phyloP scores from a whole-genome alignment of 2,797 vertebrate species.

The Gallirallus australis region DNA sequence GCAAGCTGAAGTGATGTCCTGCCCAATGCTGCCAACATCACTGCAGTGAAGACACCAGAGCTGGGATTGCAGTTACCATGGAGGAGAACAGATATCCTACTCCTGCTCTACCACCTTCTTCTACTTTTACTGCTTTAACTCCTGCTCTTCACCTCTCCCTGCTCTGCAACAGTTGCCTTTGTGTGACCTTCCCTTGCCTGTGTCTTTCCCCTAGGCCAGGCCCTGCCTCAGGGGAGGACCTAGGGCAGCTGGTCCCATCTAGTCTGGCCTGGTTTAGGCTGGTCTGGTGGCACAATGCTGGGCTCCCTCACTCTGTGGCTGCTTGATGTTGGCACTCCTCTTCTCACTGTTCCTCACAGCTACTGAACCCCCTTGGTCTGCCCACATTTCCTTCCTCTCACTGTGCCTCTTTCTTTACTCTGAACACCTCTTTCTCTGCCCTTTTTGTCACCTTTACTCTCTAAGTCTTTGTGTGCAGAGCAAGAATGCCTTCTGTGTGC shows the following conservation, averaged over 20 bases:
- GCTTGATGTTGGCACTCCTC: neutral
- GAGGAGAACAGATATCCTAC: slow-evolving; percentile 67
- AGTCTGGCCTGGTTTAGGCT: rapidly evolving
- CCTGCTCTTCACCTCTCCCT: neutral
- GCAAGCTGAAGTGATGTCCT: neutral
- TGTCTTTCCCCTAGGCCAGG: neutral
- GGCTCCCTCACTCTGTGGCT: rapidly evolving
- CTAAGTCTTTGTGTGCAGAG: rapidly evolving
- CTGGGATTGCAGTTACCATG: neutral
- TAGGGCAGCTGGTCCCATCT: rapidly evolving
- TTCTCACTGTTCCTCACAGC: rapidly evolving
- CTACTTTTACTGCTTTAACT: neutral
- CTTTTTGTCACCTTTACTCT: neutral
- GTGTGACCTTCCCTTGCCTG: rapidly evolving
- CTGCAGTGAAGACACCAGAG: neutral
- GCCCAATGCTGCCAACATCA: rapidly evolving
- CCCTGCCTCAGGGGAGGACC: neutral
- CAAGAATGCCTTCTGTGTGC: neutral
- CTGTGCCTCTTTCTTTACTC: neutral
- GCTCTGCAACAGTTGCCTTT: rapidly evolving
- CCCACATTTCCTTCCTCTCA: neutral
- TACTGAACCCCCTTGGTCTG: rapidly evolving
- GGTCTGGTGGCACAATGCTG: neutral
- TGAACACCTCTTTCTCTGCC: neutral
- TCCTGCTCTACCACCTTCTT: neutral